Conservation (phyloP, 1,140 invertebrate species). For the Cepaea nemoralis region DNA sequence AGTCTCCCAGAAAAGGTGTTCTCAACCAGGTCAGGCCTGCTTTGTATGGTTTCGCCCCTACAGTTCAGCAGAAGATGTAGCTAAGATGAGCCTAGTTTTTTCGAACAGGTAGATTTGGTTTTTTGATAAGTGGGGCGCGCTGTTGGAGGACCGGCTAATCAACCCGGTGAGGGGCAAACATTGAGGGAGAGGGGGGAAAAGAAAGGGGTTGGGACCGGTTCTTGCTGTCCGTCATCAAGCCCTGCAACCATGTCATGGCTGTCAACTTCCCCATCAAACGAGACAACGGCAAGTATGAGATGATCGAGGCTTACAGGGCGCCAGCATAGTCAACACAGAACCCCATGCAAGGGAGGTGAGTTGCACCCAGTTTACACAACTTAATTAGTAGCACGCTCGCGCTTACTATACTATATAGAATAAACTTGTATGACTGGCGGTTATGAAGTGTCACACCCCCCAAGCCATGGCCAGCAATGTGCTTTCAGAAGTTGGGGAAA, state of each 20-base stretch:
- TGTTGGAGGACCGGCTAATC: slow-evolving; percentile 90
- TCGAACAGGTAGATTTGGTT: slow-evolving; percentile 67
- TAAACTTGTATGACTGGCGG: too few relatives aligned
- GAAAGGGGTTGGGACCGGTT: slow-evolving; percentile 90
- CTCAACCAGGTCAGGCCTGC: neutral
- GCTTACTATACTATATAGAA: too few relatives aligned
- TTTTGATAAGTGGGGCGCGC: slow-evolving; percentile 72
- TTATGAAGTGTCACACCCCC: too few relatives aligned
- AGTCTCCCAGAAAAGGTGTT: neutral
- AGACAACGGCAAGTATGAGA: slow-evolving; percentile 96
- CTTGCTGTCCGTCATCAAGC: slow-evolving; percentile 92
- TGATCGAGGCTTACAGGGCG: slow-evolving; percentile 95
- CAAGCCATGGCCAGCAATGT: too few relatives aligned
- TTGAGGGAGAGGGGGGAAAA: slow-evolving; percentile 84
- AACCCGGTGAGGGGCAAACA: slow-evolving; percentile 82
- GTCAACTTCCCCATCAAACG: slow-evolving; percentile 93
- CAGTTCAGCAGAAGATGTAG: neutral
- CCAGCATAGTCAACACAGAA: slow-evolving; percentile 96
- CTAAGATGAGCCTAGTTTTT: slow-evolving; percentile 49
- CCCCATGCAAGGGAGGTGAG: slow-evolving; percentile 95
- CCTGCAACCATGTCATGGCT: slow-evolving; percentile 94
- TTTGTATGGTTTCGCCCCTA: neutral
- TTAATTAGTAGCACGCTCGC: too few relatives aligned
- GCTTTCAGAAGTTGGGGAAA: too few relatives aligned
- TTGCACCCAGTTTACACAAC: too few relatives aligned